Percentiles rank a stretch among this genome's conserved stretches.
phyloP scores from a whole-genome alignment of 2,888 invertebrate species.

The Gari tellinella region DNA sequence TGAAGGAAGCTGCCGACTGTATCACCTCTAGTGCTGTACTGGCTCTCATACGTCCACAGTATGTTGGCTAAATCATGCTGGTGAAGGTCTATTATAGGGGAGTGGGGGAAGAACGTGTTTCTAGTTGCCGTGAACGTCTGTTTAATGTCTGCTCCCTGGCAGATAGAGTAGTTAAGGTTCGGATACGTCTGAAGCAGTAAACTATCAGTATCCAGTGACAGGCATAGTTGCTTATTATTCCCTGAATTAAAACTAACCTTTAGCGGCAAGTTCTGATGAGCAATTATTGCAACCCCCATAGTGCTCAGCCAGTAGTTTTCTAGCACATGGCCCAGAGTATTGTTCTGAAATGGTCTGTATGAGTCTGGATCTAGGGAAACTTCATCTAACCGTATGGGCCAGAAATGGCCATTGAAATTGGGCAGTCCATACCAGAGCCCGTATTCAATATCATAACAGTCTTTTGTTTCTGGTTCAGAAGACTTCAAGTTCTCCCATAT shows the following conservation, averaged over 20 bases:
- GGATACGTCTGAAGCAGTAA: slow-evolving; percentile 8
- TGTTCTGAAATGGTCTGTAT: slow-evolving; percentile 49
- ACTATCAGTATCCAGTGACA: slow-evolving; percentile 49
- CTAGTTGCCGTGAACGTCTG: slow-evolving; percentile 49
- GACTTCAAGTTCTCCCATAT: slow-evolving; percentile 54
- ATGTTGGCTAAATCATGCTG: slow-evolving; percentile 49
- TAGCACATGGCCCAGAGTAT: slow-evolving; percentile 47
- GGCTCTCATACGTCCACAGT: slow-evolving; percentile 51
- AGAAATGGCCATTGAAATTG: slow-evolving; percentile 54
- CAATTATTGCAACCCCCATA: slow-evolving; percentile 57
- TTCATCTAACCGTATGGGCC: slow-evolving; percentile 51
- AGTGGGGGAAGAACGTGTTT: slow-evolving; percentile 45
- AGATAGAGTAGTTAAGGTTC: slow-evolving; percentile 58
- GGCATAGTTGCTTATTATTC: slow-evolving; percentile 53
- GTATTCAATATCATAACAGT: slow-evolving; percentile 63
- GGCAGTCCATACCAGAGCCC: slow-evolving; percentile 67
- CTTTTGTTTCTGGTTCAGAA: slow-evolving; percentile 40
- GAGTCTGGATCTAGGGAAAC: slow-evolving; percentile 32
- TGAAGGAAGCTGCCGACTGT: slow-evolving; percentile 51
- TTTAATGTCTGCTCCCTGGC: slow-evolving; percentile 64
- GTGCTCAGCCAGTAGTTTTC: slow-evolving; percentile 66
- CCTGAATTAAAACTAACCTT: slow-evolving; percentile 58
- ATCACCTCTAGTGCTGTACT: slow-evolving; percentile 23
- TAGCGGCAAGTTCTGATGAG: slow-evolving; percentile 52
- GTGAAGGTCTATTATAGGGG: slow-evolving; percentile 24